Conservation (phyloP, 2,888 invertebrate species). For the Ditula angustiorana region DNA sequence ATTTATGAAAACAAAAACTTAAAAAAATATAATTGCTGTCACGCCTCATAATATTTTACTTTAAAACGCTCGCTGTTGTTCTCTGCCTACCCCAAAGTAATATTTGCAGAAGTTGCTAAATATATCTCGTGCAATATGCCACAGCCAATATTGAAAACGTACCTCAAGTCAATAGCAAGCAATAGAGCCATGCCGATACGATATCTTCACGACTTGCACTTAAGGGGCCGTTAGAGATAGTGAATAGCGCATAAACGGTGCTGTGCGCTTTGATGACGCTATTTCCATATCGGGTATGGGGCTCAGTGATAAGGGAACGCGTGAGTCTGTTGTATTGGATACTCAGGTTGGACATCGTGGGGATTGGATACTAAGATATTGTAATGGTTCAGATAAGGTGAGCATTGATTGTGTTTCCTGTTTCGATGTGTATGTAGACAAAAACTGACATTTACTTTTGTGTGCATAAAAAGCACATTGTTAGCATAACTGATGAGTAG, state of each 20-base stretch:
- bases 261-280: constrained; percentile 50
- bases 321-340: constrained; percentile 5
- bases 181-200: constrained; percentile 68
- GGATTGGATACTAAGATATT: constrained; percentile 20
- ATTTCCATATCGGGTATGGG: constrained; percentile 35
- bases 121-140: not conserved
- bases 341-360: constrained; percentile 17
- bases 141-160: constrained; percentile 18
- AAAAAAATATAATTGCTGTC: too few species aligned
- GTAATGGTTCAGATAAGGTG: constrained; percentile 23
- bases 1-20: too few species aligned
- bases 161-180: constrained; percentile 47
- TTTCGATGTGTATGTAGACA: not conserved
- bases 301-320: constrained; percentile 16
- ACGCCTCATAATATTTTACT: too few species aligned
- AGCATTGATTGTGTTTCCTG: constrained; percentile 12
- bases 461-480: too few species aligned
- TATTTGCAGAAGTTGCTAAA: not conserved
- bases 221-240: constrained; percentile 68
- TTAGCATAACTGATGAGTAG: too few species aligned
- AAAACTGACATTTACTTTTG: too few species aligned
- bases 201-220: constrained; percentile 61
- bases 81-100: too few species aligned
- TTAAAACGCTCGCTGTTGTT: too few species aligned
- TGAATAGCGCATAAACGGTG: constrained; percentile 60